A percentile compares a stretch with the other conserved stretches of the same genome.
These are phyloP conservation scores for Apis cerana DNA, from an alignment of 1,140 invertebrate species.

Conservation along the genomic window DNA sequence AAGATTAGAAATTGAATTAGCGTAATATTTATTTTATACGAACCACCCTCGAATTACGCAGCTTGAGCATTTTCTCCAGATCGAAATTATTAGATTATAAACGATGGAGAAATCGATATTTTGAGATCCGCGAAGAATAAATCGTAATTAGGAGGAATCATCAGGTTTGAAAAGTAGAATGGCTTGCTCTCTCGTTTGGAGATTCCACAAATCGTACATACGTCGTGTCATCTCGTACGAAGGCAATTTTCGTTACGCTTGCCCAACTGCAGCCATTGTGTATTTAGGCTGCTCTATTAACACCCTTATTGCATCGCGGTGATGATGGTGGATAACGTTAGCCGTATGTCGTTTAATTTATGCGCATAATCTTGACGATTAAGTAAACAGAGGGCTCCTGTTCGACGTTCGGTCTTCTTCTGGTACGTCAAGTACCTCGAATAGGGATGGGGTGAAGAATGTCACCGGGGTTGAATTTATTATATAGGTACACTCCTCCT, in stretches of 20 bases:
- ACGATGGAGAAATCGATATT: too few species aligned
- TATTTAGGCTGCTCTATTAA: constrained; percentile 44
- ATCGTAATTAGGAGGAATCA: too few species aligned
- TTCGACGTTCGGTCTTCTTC: not conserved
- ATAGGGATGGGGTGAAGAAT: not conserved
- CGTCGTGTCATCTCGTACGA: too few species aligned
- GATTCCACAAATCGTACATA: not conserved
- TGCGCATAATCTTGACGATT: constrained; percentile 33
- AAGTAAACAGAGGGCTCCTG: constrained; percentile 18
- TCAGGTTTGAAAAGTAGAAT: too few species aligned
- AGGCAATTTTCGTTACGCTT: constrained; percentile 32
- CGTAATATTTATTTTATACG: too few species aligned
- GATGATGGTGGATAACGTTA: constrained; percentile 5
- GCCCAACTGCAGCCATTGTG: not conserved
- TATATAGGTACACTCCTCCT: not conserved
- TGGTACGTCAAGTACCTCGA: not conserved
- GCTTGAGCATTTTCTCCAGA: too few species aligned
- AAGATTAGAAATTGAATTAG: too few species aligned
- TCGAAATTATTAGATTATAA: too few species aligned
- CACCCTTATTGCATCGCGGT: constrained; percentile 27
- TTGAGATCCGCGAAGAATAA: too few species aligned
- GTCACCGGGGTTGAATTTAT: not conserved
- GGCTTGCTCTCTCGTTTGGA: not conserved
- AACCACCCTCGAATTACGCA: too few species aligned
- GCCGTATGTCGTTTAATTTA: constrained; percentile 40